These are phyloP conservation scores for Oligia fasciuncula DNA, from an alignment of 2,888 invertebrate genomes.

Conservation along the genomic window DNA sequence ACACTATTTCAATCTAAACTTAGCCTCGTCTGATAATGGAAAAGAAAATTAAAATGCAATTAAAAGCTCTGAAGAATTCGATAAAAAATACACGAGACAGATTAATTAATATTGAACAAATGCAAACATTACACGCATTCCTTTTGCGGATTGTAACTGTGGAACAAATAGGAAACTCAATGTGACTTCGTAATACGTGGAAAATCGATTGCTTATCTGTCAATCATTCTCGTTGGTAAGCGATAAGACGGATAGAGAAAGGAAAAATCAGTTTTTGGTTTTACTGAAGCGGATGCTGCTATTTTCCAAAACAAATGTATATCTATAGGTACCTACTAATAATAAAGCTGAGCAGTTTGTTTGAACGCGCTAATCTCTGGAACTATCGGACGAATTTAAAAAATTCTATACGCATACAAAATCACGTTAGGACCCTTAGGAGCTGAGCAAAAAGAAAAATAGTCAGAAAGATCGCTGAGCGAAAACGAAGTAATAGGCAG, in stretches of 20 bases:
- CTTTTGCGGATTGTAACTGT: background rate
- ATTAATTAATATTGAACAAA: conserved; percentile 2
- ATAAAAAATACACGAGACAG: background rate
- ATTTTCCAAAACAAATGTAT: background rate
- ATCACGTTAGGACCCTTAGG: too few relatives aligned
- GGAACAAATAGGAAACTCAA: conserved; percentile 37
- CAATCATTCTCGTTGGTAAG: conserved; percentile 26
- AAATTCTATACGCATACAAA: too few relatives aligned
- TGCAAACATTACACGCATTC: conserved; percentile 5
- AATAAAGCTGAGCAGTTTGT: too few relatives aligned
- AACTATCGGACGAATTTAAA: too few relatives aligned
- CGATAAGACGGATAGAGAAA: conserved; percentile 19
- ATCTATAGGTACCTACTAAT: too few relatives aligned
- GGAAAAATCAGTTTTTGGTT: background rate
- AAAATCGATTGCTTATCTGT: conserved; percentile 47
- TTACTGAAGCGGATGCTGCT: conserved; percentile 6
- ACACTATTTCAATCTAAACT: conserved; percentile 25
- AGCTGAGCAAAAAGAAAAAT: too few relatives aligned
- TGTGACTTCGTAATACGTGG: conserved; percentile 20
- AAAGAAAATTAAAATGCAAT: conserved; percentile 4
- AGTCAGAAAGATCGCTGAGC: too few relatives aligned
- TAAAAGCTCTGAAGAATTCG: background rate
- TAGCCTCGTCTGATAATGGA: background rate
- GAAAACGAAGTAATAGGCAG: too few relatives aligned
- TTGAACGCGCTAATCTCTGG: too few relatives aligned